Evolutionary conservation across 2,888 invertebrate species (phyloP).

Genomic region (Masnerella sp.): DNA sequence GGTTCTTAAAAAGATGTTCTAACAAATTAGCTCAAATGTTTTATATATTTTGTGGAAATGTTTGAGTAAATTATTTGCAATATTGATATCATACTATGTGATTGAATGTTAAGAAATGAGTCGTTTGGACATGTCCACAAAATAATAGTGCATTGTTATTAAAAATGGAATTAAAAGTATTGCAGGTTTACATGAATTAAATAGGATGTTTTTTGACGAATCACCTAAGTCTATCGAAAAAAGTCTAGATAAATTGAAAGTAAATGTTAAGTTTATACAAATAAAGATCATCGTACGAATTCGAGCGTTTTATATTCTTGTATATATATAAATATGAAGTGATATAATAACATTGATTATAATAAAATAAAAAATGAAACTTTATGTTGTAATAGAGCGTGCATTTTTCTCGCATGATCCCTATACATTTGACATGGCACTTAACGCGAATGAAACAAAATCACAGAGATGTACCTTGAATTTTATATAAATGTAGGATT

Average conservation of each 20-base stretch:
- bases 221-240: constrained; percentile 9
- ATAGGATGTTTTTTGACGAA: constrained; percentile 12
- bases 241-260: constrained; percentile 38
- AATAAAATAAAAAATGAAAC: constrained; percentile 8
- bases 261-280: constrained; percentile 44
- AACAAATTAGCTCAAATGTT: too few species aligned
- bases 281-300: constrained; percentile 27
- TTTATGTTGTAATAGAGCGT: constrained; percentile 37
- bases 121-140: too few species aligned
- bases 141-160: too few species aligned
- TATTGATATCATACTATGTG: background rate
- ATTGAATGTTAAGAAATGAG: too few species aligned
- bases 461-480: constrained; percentile 51
- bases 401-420: constrained; percentile 56
- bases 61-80: background rate
- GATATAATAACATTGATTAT: constrained; percentile 35
- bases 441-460: constrained; percentile 12
- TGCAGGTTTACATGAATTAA: too few species aligned
- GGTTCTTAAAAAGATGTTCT: constrained; percentile 10
- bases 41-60: constrained; percentile 9
- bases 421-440: constrained; percentile 43
- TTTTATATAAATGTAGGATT: constrained; percentile 48
- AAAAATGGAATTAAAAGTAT: too few species aligned
- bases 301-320: constrained; percentile 56
- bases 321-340: constrained; percentile 47